Percentiles rank a stretch among this genome's conserved stretches.
Conservation (phyloP, 2,888 invertebrate genomes). For the Carpatolechia fugitivella region DNA sequence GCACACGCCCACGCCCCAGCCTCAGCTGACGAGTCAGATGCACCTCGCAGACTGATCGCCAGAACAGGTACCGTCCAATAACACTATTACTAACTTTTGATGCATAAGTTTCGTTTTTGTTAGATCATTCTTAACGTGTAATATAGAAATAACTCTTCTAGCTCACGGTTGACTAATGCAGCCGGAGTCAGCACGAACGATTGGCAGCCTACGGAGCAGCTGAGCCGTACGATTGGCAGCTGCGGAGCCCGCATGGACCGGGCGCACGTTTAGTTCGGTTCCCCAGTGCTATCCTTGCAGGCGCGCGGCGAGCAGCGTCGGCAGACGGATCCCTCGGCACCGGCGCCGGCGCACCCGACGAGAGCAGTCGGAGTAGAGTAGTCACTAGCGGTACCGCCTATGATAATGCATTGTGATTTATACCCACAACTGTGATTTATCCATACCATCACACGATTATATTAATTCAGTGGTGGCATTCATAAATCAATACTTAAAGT, state of each 20-base stretch:
- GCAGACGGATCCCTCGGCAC: slow-evolving; percentile 23
- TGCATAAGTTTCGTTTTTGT: too few species aligned
- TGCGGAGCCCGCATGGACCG: slow-evolving; percentile 64
- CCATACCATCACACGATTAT: slow-evolving; percentile 69
- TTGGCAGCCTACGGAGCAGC: too few species aligned
- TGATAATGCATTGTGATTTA: slow-evolving; percentile 70
- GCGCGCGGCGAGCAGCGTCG: slow-evolving; percentile 27
- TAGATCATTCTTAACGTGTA: too few species aligned
- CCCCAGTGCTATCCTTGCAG: too few species aligned
- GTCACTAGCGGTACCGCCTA: slow-evolving; percentile 74
- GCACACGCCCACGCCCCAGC: slow-evolving; percentile 74
- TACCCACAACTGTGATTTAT: slow-evolving; percentile 75
- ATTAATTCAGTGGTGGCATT: slow-evolving; percentile 68
- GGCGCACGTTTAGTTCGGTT: slow-evolving; percentile 62
- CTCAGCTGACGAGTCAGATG: slow-evolving; percentile 67
- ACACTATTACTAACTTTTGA: too few species aligned
- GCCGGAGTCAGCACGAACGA: slow-evolving; percentile 57
- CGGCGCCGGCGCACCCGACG: slow-evolving; percentile 37
- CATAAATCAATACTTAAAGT: slow-evolving; percentile 73
- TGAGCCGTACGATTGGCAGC: slow-evolving; percentile 66
- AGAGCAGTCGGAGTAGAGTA: slow-evolving; percentile 46
- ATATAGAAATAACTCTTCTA: slow-evolving; percentile 34
- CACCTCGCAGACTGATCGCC: slow-evolving; percentile 69
- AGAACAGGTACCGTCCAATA: slow-evolving; percentile 37
- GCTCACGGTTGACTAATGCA: slow-evolving; percentile 57